Base-by-base conservation (phyloP, 2,797 vertebrate species). In the Argya squamiceps region DNA sequence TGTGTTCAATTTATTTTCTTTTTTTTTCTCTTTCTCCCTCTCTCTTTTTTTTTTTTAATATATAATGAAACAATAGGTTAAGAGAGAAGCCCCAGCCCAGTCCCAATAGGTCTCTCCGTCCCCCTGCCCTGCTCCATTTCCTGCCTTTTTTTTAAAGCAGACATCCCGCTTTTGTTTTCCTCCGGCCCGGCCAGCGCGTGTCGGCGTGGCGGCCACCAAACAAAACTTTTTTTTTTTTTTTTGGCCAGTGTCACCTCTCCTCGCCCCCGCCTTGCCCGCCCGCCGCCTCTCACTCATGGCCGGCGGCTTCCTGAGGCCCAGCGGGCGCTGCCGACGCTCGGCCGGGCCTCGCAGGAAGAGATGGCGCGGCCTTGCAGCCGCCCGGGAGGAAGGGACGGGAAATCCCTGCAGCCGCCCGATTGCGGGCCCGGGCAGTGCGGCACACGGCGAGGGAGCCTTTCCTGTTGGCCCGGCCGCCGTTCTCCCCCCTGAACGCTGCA, bases 381-480 rank as follows among this genome's bases (percentile, higher is more conserved):
- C 94, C 87, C 64, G 53, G 75, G 75, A 76, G 96, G 98, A 97
- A 97, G 85, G 81, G 47, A 97, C 97, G 96, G 97, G 97, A 98
- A 97, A 96, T 96, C 96, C 97, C 97, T 98, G 97, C 98, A 97
- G 97, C 97, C 26, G 96, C 85, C 98, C 97, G 98, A 98, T 98
- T 98, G 97, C 93, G 5, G 43, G 86, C 93, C 27, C 43, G 91
- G 96, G 30, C 85, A 63, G 63, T 94, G 96, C 78, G 93, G 91
- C 89, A 98, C 97, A 93, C 92, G 95, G 98, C 98, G 98, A 98
- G 98, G 97, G 98, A 98, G 98, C 97, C 97, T 99, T 99, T 99
- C 99, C 99, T 99, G 98, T 98, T 97, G 98, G 98, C 98, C 97
- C 89, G 95, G 98, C 98, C 98, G 60, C 18, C 22, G 7, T 53